Evolutionary conservation across 2,113 vertebrate species (phyloP).

Genomic region (Shinisaurus crocodilurus): DNA sequence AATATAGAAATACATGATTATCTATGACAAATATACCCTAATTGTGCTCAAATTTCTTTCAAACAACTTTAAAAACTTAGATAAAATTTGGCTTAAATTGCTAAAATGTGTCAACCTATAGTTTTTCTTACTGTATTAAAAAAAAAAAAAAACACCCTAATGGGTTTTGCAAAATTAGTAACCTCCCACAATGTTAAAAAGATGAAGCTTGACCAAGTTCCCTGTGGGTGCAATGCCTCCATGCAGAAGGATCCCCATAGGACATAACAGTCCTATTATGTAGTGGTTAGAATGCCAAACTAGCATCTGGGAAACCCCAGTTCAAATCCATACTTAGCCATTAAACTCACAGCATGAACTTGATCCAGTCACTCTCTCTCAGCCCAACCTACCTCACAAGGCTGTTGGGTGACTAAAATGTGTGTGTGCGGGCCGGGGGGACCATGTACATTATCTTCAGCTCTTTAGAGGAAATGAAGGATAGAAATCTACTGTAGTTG

Average conservation of each 20-base stretch:
- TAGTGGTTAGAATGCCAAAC: too few relatives aligned
- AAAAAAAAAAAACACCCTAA: not conserved
- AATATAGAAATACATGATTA: not conserved
- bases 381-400: not conserved
- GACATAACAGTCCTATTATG: too few relatives aligned
- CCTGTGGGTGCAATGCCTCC: too few relatives aligned
- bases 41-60: conserved; percentile 30
- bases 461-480: too few relatives aligned
- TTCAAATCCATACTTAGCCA: too few relatives aligned
- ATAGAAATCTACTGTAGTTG: too few relatives aligned
- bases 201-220: too few relatives aligned
- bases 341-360: not conserved
- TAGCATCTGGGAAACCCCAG: too few relatives aligned
- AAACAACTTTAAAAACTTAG: conserved; percentile 26
- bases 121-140: conserved; percentile 36
- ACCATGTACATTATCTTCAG: too few relatives aligned
- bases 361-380: not conserved
- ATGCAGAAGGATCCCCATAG: too few relatives aligned
- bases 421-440: too few relatives aligned
- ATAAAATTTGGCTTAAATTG: not conserved
- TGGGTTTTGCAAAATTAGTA: not conserved
- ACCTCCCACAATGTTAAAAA: not conserved
- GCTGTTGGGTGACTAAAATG: not conserved
- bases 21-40: not conserved
- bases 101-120: conserved; percentile 41